These are phyloP conservation scores for Spisula subtruncata DNA, from an alignment of 2,888 invertebrate species.

Conservation along the genomic window DNA sequence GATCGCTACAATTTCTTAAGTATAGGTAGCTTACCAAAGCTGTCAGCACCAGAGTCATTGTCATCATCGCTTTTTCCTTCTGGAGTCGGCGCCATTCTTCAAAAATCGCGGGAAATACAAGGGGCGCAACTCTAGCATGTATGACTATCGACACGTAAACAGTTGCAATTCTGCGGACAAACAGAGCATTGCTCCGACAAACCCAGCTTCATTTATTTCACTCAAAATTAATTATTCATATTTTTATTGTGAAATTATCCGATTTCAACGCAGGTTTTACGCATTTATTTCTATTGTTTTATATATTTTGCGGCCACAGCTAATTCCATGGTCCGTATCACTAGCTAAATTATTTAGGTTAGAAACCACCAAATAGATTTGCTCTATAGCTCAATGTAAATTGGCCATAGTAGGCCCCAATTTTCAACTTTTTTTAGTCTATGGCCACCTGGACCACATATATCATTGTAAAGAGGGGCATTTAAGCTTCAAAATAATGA, in stretches of 20 bases:
- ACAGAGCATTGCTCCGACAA: too few species aligned
- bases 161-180: background rate
- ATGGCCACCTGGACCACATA: too few species aligned
- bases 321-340: background rate
- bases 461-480: too few species aligned
- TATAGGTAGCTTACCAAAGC: slow-evolving; percentile 45
- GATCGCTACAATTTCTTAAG: background rate
- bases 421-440: too few species aligned
- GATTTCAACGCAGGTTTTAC: too few species aligned
- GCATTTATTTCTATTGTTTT: background rate
- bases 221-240: too few species aligned
- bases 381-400: too few species aligned
- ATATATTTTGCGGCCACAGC: background rate
- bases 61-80: slow-evolving; percentile 58
- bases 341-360: background rate
- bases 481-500: too few species aligned
- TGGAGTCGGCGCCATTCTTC: slow-evolving; percentile 77
- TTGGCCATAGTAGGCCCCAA: too few species aligned
- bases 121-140: slow-evolving; percentile 46
- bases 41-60: slow-evolving; percentile 55
- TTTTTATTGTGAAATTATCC: too few species aligned
- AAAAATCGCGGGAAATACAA: slow-evolving; percentile 63
- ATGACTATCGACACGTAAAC: background rate
- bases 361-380: too few species aligned
- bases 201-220: too few species aligned